Evolutionary conservation across 2,113 vertebrate genomes (phyloP), one percentile per base, ranked within the genome.

Genomic region (Dasypus novemcinctus): DNA sequence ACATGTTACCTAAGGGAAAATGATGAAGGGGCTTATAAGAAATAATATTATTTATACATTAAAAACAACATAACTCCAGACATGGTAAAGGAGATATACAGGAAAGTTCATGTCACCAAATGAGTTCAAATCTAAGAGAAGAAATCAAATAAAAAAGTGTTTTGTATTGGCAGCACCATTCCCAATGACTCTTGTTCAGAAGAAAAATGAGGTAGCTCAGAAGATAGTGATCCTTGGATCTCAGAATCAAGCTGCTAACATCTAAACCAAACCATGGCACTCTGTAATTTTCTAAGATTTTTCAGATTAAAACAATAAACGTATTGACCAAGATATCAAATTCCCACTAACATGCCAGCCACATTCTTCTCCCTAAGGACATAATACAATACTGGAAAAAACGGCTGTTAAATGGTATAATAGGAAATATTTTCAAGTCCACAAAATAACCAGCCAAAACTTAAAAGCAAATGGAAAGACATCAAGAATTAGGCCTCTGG

Each of bases 121-220:
- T 98, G 99, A 63, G 98, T 99, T 95, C 98, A 98, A 80, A 97
- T 99, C 38, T 98, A 99, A 84, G 99, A 99, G 98, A 99, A 99
- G 99, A 99, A 99, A 95, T 98, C 98, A 6, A 98, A 98, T 97
- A 98, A 98, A 96, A 99, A 99, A 88, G 93, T 99, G 14, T 38
- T 36, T 59, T 36, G 21, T 5, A 10, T 49, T 49, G 46, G 5
- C 64, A 92, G 52, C 80, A 46, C 3, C 17, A 68, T 54, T 49
- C 59, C 15, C 31, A 92, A 76, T 20, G 2, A n/a, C 43, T 69
- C 36, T 89, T 91, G n/a, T 71, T 46, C 25, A 87, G 43, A 81
- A 84, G 66, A 36, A 74, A 93, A 76, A 76, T 27, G 76, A 13
- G n/a, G 12, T 74, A 90, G 6, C 4, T 91, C 46, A 78, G 57